Evolutionary conservation across 2,797 vertebrate genomes (phyloP).

Genomic region (Pipistrellus nathusii): DNA sequence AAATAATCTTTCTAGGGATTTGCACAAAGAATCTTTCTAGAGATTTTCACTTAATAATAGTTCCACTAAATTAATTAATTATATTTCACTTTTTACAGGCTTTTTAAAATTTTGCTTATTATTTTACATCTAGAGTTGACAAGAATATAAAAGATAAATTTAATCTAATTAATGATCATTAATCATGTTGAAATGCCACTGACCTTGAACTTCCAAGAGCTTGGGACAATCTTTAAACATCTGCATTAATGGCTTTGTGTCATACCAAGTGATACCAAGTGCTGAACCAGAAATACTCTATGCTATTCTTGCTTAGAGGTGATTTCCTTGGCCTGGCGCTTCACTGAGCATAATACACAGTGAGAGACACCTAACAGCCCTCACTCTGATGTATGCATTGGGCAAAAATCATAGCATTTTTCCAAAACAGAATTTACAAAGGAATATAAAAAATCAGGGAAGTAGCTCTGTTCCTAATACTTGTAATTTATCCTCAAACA

Average conservation of each 20-base stretch:
- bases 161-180: conserved; percentile 56
- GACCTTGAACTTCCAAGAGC: not conserved
- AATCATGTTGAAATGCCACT: conserved; percentile 40
- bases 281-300: conserved; percentile 46
- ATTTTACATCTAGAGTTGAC: conserved; percentile 18
- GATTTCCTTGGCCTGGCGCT: not conserved
- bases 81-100: not conserved
- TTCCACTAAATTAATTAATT: conserved; percentile 54
- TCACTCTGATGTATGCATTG: not conserved
- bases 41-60: conserved; percentile 38
- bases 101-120: conserved; percentile 34
- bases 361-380: not conserved
- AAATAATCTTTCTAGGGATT: conserved; percentile 51
- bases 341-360: not conserved
- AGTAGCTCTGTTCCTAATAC: not conserved
- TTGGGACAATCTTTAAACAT: conserved; percentile 43
- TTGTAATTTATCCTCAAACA: conserved; percentile 30
- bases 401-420: conserved; percentile 10
- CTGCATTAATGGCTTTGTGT: conserved; percentile 17
- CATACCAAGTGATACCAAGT: not conserved
- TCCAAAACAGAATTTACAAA: conserved; percentile 1
- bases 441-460: conserved; percentile 41
- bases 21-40: conserved; percentile 28
- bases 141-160: conserved; percentile 44
- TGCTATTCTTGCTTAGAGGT: not conserved